Conservation (phyloP, 2,888 invertebrate genomes). For the Meteorus colon region DNA sequence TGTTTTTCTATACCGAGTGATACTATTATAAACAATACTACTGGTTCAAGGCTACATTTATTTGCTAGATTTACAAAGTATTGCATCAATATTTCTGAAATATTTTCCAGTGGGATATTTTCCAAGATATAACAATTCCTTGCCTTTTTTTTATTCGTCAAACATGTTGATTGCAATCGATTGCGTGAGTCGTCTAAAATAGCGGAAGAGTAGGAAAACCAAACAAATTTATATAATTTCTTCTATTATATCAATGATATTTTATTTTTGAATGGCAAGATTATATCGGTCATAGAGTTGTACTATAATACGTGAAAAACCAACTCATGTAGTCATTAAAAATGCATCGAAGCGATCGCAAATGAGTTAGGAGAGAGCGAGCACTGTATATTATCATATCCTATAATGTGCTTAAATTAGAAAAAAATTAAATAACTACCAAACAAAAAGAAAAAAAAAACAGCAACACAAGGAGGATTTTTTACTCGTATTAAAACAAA, state of each 20-base stretch:
- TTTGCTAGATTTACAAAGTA: no score
- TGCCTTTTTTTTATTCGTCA: neutral
- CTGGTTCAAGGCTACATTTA: no score
- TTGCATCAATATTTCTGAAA: neutral
- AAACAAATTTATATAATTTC: neutral
- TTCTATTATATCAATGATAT: neutral
- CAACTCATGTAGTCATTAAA: neutral
- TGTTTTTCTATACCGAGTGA: no score
- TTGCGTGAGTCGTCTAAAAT: neutral
- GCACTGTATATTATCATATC: constrained; percentile 60
- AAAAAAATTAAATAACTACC: constrained; percentile 45
- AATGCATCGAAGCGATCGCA: neutral
- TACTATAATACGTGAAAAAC: neutral
- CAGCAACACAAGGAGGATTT: constrained; percentile 53
- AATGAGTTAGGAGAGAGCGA: constrained; percentile 18
- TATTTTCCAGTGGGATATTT: constrained; percentile 6
- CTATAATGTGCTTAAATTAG: constrained; percentile 66
- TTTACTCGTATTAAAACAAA: constrained; percentile 52
- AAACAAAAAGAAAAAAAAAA: constrained; percentile 43
- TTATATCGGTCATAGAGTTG: neutral
- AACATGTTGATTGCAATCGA: no score
- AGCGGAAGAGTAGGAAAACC: neutral
- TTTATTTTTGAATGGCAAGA: neutral
- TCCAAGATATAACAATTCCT: neutral
- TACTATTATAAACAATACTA: no score